Conservation (phyloP, 2,113 vertebrate genomes). For the Agelaius phoeniceus region DNA sequence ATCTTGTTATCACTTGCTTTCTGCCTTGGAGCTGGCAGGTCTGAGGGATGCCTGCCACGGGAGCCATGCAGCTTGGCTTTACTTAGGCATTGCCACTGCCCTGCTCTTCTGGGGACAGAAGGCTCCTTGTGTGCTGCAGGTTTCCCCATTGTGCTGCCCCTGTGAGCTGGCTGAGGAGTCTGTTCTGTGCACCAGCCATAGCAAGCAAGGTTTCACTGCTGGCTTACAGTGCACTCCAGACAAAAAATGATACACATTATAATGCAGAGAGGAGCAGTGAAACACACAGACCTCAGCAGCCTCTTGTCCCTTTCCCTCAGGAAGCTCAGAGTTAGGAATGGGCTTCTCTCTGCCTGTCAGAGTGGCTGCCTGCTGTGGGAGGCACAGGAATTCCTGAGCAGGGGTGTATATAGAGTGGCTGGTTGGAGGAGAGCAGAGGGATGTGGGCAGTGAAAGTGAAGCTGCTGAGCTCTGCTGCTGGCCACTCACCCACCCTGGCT, state of each 20-base stretch:
- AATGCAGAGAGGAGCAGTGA: neutral
- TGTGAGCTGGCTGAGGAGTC: neutral
- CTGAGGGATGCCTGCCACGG: neutral
- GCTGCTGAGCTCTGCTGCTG: neutral
- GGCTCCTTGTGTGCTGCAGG: fast-evolving
- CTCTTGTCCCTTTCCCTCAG: neutral
- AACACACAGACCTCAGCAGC: fast-evolving
- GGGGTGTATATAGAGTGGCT: fast-evolving
- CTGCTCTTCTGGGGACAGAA: neutral
- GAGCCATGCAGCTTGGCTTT: neutral
- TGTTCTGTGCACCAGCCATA: neutral
- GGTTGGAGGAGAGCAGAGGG: neutral
- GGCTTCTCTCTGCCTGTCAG: neutral
- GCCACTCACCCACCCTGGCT: neutral
- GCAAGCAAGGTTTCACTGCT: neutral
- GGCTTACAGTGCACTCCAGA: neutral
- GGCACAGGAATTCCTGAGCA: neutral
- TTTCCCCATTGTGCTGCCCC: neutral
- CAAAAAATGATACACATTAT: neutral
- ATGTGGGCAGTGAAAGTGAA: neutral
- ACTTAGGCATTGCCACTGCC: neutral
- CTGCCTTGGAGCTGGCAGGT: neutral
- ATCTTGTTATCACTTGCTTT: neutral
- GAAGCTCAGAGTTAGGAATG: neutral
- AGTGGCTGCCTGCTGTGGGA: neutral